Percentiles rank a stretch among this genome's conserved stretches.
Evolutionary conservation across 2,113 vertebrate genomes (phyloP).

Genomic region (Microcebus ravelobensis): DNA sequence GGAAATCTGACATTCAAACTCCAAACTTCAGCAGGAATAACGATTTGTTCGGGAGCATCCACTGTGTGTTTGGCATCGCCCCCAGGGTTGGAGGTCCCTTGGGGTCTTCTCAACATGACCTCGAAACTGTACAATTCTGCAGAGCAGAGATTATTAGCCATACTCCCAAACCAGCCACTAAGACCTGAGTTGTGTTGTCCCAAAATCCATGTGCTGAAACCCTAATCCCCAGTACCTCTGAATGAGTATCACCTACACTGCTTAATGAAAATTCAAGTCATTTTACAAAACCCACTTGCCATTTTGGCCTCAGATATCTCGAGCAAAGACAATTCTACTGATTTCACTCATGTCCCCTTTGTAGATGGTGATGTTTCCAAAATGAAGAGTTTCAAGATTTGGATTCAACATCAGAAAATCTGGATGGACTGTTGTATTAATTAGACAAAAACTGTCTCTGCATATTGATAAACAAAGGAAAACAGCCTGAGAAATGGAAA

Average conservation of each 20-base stretch:
- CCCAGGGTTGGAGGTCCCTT: too few species aligned
- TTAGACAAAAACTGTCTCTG: background rate
- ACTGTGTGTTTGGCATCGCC: too few species aligned
- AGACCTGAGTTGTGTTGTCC: background rate
- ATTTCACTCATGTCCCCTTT: background rate
- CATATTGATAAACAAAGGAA: background rate
- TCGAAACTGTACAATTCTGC: background rate
- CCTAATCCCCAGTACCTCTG: background rate
- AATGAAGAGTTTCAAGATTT: background rate
- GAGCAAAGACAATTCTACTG: background rate
- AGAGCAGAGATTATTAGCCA: background rate
- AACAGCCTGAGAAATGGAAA: background rate
- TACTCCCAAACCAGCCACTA: background rate
- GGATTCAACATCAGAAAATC: background rate
- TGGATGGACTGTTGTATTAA: background rate
- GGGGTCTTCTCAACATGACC: background rate
- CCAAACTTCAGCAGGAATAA: background rate
- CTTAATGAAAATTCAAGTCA: background rate
- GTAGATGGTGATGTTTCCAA: background rate
- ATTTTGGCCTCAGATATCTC: conserved; percentile 36
- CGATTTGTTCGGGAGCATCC: background rate
- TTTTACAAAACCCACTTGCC: conserved; percentile 46
- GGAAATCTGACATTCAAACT: background rate
- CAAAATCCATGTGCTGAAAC: background rate
- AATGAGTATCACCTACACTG: background rate